Evolutionary conservation across 2,113 vertebrate species (phyloP).

Genomic region (zebrafish (Danio rerio)): DNA sequence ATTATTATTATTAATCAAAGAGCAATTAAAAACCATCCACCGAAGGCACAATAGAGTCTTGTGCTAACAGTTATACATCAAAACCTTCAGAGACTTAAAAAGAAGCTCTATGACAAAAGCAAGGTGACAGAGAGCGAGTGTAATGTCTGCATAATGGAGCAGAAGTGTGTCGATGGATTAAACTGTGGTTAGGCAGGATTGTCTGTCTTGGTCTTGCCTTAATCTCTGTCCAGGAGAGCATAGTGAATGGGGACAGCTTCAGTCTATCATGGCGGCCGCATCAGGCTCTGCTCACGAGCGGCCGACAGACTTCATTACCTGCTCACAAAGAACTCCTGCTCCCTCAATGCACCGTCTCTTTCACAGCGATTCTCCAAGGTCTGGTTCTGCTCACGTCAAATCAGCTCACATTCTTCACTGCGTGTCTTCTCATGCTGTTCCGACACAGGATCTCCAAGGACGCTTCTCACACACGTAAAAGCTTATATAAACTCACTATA

Average conservation of each 20-base stretch:
- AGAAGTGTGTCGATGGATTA: not conserved
- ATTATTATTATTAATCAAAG: too few species aligned
- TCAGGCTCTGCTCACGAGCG: constrained; percentile 21
- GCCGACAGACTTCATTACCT: constrained; percentile 34
- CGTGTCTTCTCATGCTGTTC: not conserved
- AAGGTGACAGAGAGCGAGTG: not conserved
- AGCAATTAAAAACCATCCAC: too few species aligned
- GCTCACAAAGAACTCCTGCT: constrained; percentile 39
- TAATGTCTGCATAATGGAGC: not conserved
- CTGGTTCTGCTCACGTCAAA: constrained; percentile 9
- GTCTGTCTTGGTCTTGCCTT: not conserved
- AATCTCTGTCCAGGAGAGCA: constrained; percentile 21
- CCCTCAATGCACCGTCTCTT: constrained; percentile 13
- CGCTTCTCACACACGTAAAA: not conserved
- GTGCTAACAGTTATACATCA: not conserved
- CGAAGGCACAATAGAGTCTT: not conserved
- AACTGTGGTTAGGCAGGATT: not conserved
- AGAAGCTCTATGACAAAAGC: not conserved
- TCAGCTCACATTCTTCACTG: constrained; percentile 21
- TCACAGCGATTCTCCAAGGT: constrained; percentile 12
- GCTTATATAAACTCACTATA: constrained; percentile 15
- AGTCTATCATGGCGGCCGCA: constrained; percentile 9
- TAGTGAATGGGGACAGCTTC: constrained; percentile 5
- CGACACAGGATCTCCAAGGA: constrained; percentile 10
- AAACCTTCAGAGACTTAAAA: not conserved